Evolutionary conservation across 2,888 invertebrate species (phyloP), one percentile per base, ranked within the genome.

Genomic region (Drosophila melanosoma): DNA sequence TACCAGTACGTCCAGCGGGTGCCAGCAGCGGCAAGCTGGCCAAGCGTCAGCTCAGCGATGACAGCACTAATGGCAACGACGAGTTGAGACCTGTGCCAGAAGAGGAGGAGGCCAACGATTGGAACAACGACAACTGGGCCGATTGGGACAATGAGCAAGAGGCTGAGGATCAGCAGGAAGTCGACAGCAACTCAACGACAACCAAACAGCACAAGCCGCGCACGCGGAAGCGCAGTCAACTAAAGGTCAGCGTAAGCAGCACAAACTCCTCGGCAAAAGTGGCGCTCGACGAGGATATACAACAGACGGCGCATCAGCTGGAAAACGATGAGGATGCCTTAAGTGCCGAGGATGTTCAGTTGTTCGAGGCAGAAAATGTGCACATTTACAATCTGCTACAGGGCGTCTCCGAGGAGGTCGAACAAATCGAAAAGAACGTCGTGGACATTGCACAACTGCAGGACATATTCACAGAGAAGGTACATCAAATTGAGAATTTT

Each of bases 381-480:
- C 96, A 96, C 79, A 93, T 99, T 12, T 96, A 96, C 87, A 97
- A 97, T 90, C 97, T 98, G 84, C 94, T 99, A 56, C 98, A 97
- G 91, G 97, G 96, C 67, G 94, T 98, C 91, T 96, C 97, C 0
- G 98, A 98, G 89, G 99, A 99, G 94, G 97, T 99, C 0, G 96
- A 96, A 92, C 97, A 96, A 92, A 97, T 98, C 87, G 97, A 97
- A 90, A 96, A 95, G 87, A 98, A 98, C 94, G 98, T 99, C 0
- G 96, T 98, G 0, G 98, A 99, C 91, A 99, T 99, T 87, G 97
- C 99, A 3, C 97, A 97, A 92, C 94, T 99, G 33, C 99, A 99
- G 92, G 97, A 99, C 93, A 96, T 98, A 79, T 99, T 99, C 90
- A 97, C 99, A 15, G 99, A 99, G 95, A 99, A 97, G 95, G 95